Evolutionary conservation across 92 coral and sea anemone species (phyloP), one percentile per base, ranked within the genome.

Genomic region (Scolanthus callimorphus): DNA sequence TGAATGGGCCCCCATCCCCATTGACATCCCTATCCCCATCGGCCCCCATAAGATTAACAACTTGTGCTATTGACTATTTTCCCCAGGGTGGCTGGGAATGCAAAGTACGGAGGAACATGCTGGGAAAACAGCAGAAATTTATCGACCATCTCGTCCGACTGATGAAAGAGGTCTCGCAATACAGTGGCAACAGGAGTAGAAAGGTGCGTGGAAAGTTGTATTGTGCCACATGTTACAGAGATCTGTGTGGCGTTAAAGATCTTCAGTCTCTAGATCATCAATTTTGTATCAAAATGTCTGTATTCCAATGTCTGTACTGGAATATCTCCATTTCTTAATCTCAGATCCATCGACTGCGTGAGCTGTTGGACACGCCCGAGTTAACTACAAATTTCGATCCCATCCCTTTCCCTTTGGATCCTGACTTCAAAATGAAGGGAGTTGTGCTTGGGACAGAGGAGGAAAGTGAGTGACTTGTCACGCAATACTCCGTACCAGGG

Each of bases 151-250:
- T 91, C 20, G 78, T 77, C 31, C 44, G 56, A 28, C 90, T 87
- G 20, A 77, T 91, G 92, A 91, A 91, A 63, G 82, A 80, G 49
- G 97, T 91, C 3, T 76, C 97, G 4, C 97, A 91, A 58, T 91
- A 67, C 68, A 78, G 97, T 54, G 97, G 97, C 20, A 84, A 75
- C 51, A 67, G 97, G 13, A 80, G 73, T 56, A 87, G 61, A 54
- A 91, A 91, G 96, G 97, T 91, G 37, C 17, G 20, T n/a, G 3
- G 11, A 43, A 43, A 3, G 0, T n/a, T 4, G 20, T 43, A n/a
- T 43, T 10, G 20, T 19, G 49, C 3, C 20, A 19, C 20, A n/a
- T n/a, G n/a, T n/a, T n/a, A n/a, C n/a, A n/a, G n/a, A n/a, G n/a
- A n/a, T n/a, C n/a, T n/a, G n/a, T n/a, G n/a, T n/a, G n/a, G n/a